Percentiles rank a stretch among this genome's conserved stretches.
These are phyloP conservation scores for Lacerta bilineata DNA, from an alignment of 2,797 vertebrate species.

Conservation along the genomic window DNA sequence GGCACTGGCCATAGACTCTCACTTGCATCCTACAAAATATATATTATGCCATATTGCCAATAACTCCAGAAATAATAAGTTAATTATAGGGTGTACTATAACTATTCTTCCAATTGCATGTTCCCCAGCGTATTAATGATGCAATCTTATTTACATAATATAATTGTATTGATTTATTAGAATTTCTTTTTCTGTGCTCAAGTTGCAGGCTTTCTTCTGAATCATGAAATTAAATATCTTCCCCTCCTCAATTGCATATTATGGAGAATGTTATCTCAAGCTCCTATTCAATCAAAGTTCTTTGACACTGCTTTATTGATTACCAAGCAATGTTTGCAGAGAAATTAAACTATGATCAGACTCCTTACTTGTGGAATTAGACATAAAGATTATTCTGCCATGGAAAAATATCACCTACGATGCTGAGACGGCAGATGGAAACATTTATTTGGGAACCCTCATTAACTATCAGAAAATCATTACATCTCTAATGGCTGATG, in stretches of 20 bases:
- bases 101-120: conserved; percentile 45
- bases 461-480: conserved; percentile 69
- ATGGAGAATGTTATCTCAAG: conserved; percentile 63
- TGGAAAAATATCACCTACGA: conserved; percentile 70
- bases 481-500: conserved; percentile 63
- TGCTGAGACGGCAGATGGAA: conserved; percentile 71
- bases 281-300: conserved; percentile 77
- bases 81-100: conserved; percentile 54
- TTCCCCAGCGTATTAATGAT: conserved; percentile 63
- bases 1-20: neutral
- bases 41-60: conserved; percentile 16
- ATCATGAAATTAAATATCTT: conserved; percentile 60
- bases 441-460: conserved; percentile 68
- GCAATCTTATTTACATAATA: conserved; percentile 70
- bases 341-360: conserved; percentile 79
- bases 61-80: conserved; percentile 18
- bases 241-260: conserved; percentile 64
- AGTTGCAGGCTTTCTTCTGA: conserved; percentile 58
- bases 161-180: conserved; percentile 76
- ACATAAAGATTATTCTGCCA: conserved; percentile 70
- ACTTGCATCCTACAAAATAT: neutral
- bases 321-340: conserved; percentile 66
- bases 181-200: conserved; percentile 56
- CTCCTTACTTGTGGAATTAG: conserved; percentile 74
- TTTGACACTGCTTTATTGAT: conserved; percentile 77